phyloP scores from a whole-genome alignment of 2,888 invertebrate genomes.

The Drosophila macrospina region DNA sequence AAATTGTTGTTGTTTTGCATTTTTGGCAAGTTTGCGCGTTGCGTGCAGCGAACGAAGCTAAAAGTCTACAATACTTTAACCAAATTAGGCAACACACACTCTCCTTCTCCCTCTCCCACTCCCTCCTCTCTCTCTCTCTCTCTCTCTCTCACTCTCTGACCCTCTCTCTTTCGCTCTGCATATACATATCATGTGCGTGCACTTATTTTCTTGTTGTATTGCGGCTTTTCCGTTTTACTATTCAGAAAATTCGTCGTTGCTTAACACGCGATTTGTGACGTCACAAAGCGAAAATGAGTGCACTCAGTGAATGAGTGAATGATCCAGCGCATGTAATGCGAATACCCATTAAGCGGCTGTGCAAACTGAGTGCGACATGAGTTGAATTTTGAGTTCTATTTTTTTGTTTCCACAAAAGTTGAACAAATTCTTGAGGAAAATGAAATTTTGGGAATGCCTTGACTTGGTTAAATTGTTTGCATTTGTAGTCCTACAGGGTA shows the following conservation, averaged over 20 bases:
- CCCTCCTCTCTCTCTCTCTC: background rate
- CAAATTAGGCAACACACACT: slow-evolving; percentile 65
- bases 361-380: slow-evolving; percentile 7
- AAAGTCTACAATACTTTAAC: slow-evolving; percentile 67
- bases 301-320: slow-evolving; percentile 6
- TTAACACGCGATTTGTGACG: slow-evolving; percentile 57
- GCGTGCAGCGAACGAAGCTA: slow-evolving; percentile 62
- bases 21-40: slow-evolving; percentile 63
- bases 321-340: slow-evolving; percentile 5
- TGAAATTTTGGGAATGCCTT: slow-evolving; percentile 1
- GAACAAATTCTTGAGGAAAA: background rate
- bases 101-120: background rate
- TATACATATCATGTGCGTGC: slow-evolving; percentile 13
- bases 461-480: background rate
- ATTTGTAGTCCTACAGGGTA: background rate
- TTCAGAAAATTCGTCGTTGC: slow-evolving; percentile 21
- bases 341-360: slow-evolving; percentile 4
- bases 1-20: slow-evolving; percentile 61
- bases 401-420: background rate
- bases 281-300: slow-evolving; percentile 25
- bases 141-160: background rate
- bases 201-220: slow-evolving; percentile 8
- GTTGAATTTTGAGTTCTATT: background rate
- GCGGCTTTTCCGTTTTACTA: background rate
- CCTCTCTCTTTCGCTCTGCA: background rate